A percentile compares a stretch with the other conserved stretches of the same genome.
phyloP scores from a whole-genome alignment of 2,113 vertebrate genomes.

The Propithecus coquereli region DNA sequence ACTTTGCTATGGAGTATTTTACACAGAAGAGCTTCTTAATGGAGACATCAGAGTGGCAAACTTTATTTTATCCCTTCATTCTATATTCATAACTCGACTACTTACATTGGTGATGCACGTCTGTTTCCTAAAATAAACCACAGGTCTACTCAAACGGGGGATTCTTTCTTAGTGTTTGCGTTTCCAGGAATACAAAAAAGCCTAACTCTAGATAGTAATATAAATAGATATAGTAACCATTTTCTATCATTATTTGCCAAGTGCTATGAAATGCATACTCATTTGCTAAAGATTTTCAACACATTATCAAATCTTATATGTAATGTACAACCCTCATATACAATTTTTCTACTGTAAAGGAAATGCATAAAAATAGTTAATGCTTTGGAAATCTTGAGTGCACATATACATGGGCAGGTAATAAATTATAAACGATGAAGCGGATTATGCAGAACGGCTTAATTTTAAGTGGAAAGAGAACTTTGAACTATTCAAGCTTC shows the following conservation, averaged over 20 bases:
- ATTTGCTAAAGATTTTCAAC: slow-evolving; percentile 39
- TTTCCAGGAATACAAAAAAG: slow-evolving; percentile 34
- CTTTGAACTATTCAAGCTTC: slow-evolving; percentile 49
- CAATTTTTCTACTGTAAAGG: neutral
- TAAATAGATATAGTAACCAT: neutral
- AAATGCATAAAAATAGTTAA: slow-evolving; percentile 27
- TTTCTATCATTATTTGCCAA: neutral
- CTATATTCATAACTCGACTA: slow-evolving; percentile 55
- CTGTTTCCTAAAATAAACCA: slow-evolving; percentile 66
- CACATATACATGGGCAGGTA: neutral
- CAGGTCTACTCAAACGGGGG: slow-evolving; percentile 39
- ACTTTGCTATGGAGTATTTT: slow-evolving; percentile 75
- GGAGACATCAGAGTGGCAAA: slow-evolving; percentile 75
- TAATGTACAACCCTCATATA: neutral
- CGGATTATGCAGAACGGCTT: slow-evolving; percentile 41
- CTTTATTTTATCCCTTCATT: slow-evolving; percentile 71
- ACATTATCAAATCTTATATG: neutral
- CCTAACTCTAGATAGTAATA: neutral
- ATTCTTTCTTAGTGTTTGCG: slow-evolving; percentile 39
- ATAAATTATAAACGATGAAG: slow-evolving; percentile 5
- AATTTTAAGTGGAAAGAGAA: slow-evolving; percentile 61
- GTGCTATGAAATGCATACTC: neutral
- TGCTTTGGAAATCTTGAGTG: neutral
- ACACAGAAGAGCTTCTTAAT: slow-evolving; percentile 72
- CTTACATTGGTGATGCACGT: slow-evolving; percentile 50